Percentiles rank a stretch among this genome's conserved stretches.
Evolutionary conservation across 2,888 invertebrate species (phyloP).

Genomic region (Gordius sp.): DNA sequence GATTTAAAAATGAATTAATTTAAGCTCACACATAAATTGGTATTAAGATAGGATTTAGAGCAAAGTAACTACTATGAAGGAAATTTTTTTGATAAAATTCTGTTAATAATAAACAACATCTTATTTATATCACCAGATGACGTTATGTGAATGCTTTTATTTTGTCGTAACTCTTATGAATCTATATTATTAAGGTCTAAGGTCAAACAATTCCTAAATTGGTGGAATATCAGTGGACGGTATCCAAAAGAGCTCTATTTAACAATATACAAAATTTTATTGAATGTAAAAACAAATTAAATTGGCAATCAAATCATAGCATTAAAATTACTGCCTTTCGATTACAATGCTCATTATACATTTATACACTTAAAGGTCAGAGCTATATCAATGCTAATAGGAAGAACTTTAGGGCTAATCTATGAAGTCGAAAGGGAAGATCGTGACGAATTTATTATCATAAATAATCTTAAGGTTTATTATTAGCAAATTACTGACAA

Average conservation of each 20-base stretch:
- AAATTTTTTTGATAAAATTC: too few species aligned
- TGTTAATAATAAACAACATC: too few species aligned
- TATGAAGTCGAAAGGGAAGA: constrained; percentile 3
- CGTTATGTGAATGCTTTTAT: too few species aligned
- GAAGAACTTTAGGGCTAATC: background rate
- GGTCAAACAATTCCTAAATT: too few species aligned
- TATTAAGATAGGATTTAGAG: background rate
- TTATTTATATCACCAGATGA: too few species aligned
- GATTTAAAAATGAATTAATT: background rate
- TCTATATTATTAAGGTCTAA: too few species aligned
- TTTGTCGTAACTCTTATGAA: too few species aligned
- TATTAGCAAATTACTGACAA: too few species aligned
- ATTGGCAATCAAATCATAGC: background rate
- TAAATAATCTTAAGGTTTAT: background rate
- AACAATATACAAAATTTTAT: too few species aligned
- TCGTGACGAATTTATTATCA: background rate
- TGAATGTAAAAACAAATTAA: background rate
- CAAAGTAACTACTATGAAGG: background rate
- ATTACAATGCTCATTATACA: background rate
- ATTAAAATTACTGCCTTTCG: background rate
- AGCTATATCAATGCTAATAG: background rate
- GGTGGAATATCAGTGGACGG: too few species aligned
- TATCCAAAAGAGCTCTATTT: too few species aligned
- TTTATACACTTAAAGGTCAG: background rate
- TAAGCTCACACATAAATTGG: background rate